These are phyloP conservation scores for Meloe dianella DNA, from an alignment of 2,888 invertebrate genomes.

Conservation along the genomic window DNA sequence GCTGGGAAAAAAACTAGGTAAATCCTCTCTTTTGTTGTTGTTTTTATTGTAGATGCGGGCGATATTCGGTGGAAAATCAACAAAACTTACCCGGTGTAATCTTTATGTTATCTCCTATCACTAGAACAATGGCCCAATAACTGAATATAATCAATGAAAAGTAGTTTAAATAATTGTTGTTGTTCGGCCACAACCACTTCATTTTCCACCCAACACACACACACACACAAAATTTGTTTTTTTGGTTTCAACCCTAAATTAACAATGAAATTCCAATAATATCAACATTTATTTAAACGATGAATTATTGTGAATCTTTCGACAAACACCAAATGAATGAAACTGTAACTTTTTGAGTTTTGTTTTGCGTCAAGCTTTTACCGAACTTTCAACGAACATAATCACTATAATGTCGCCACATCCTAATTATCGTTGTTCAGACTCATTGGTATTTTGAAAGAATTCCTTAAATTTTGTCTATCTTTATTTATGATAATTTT, in stretches of 20 bases:
- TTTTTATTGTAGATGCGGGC: neutral
- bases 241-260: neutral
- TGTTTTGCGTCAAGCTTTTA: neutral
- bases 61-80: constrained; percentile 7
- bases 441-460: constrained; percentile 1
- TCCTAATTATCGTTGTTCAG: constrained; percentile 5
- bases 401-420: neutral
- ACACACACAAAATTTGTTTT: constrained; percentile 34
- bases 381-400: neutral
- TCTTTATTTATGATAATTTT: neutral
- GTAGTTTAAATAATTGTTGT: constrained; percentile 43
- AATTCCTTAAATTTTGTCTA: neutral
- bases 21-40: too few species aligned
- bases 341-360: too few species aligned
- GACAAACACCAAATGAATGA: too few species aligned
- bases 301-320: too few species aligned
- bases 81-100: constrained; percentile 38
- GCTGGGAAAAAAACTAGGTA: neutral
- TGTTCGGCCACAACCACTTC: constrained; percentile 49
- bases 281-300: too few species aligned
- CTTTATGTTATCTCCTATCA: constrained; percentile 46
- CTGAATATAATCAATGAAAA: constrained; percentile 41
- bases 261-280: neutral
- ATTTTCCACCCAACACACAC: constrained; percentile 45
- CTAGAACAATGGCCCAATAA: constrained; percentile 47